These are phyloP conservation scores for Scaptomyza reducta DNA, from an alignment of 2,888 invertebrate genomes.

Conservation along the genomic window DNA sequence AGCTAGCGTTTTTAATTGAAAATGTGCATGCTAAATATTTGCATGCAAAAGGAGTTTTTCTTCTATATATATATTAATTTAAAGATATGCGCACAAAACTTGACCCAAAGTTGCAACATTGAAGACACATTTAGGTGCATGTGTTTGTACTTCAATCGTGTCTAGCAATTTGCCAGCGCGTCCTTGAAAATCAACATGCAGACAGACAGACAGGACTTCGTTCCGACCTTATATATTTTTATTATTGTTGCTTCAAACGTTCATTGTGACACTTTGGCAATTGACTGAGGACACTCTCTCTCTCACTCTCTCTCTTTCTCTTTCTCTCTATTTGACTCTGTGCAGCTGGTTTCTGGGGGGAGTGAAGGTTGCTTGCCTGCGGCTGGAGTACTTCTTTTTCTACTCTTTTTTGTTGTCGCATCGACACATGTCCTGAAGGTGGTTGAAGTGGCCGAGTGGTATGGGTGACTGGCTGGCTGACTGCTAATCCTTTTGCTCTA, in stretches of 20 bases:
- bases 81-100: slow-evolving; percentile 20
- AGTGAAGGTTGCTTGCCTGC: slow-evolving; percentile 30
- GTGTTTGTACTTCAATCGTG: slow-evolving; percentile 44
- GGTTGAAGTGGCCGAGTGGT: background rate
- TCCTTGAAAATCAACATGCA: slow-evolving; percentile 74
- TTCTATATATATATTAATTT: no score
- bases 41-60: slow-evolving; percentile 12
- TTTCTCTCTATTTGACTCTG: no score
- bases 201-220: slow-evolving; percentile 38
- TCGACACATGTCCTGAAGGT: slow-evolving; percentile 17
- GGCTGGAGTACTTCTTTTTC: slow-evolving; percentile 29
- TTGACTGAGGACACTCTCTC: slow-evolving; percentile 45
- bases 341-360: slow-evolving; percentile 8
- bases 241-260: slow-evolving; percentile 63
- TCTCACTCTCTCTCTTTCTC: slow-evolving; percentile 16
- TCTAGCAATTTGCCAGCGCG: slow-evolving; percentile 66
- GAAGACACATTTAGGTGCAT: slow-evolving; percentile 25
- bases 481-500: slow-evolving; percentile 58
- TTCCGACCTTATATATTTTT: slow-evolving; percentile 43
- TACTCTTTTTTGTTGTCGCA: slow-evolving; percentile 14
- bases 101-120: slow-evolving; percentile 55
- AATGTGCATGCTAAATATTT: slow-evolving; percentile 51
- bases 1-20: slow-evolving; percentile 59
- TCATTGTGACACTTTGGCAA: slow-evolving; percentile 76
- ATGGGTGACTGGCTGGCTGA: slow-evolving; percentile 1